Evolutionary conservation across 2,888 invertebrate genomes (phyloP).

Genomic region (Hypomecis atomaria): DNA sequence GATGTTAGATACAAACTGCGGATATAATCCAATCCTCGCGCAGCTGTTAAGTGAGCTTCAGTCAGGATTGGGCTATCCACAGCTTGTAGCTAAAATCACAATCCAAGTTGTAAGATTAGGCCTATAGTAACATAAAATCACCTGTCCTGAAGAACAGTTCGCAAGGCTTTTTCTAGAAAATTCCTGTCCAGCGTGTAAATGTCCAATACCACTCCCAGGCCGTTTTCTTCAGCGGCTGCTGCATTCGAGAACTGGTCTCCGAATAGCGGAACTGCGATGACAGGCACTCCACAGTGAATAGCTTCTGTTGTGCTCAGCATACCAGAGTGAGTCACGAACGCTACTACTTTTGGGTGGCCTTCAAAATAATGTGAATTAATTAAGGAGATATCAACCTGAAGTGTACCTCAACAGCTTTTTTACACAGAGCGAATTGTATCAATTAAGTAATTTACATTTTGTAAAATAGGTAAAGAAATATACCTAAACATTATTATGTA

Average conservation of each 20-base stretch:
- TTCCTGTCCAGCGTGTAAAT: slow-evolving; percentile 39
- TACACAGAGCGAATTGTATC: no score
- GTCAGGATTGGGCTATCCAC: no score
- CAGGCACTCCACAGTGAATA: slow-evolving; percentile 66
- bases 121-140: slow-evolving; percentile 22
- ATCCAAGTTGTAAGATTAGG: no score
- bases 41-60: no score
- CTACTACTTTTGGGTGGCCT: slow-evolving; percentile 81
- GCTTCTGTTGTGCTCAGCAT: slow-evolving; percentile 80
- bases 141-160: slow-evolving; percentile 42
- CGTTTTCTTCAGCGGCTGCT: slow-evolving; percentile 67
- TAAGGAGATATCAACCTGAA: no score
- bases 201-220: slow-evolving; percentile 72
- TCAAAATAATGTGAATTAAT: slow-evolving; percentile 14
- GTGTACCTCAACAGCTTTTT: no score
- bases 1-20: no score
- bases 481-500: no score
- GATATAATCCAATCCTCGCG: no score
- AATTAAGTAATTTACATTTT: no score
- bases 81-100: no score
- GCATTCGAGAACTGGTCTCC: slow-evolving; percentile 82
- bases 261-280: slow-evolving; percentile 80
- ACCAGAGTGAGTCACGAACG: slow-evolving; percentile 81
- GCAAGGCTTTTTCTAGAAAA: slow-evolving; percentile 39
- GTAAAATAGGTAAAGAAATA: background rate